Evolutionary conservation across 92 coral and sea anemone genomes (phyloP), one percentile per base, ranked within the genome.

Genomic region (Pocillopora grandis): DNA sequence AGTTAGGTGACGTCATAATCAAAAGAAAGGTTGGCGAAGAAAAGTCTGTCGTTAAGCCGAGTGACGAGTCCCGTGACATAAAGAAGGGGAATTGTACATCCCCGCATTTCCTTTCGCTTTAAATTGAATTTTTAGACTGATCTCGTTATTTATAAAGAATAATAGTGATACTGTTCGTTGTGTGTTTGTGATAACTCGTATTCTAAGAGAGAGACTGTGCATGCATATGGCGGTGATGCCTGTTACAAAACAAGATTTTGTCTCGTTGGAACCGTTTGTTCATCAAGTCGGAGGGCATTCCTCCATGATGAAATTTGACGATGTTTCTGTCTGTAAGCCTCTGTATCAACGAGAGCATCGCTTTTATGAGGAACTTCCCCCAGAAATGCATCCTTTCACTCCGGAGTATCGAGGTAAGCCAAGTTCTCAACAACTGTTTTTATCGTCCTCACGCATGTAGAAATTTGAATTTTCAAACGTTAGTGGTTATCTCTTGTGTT

Each of bases 231-330:
- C 98, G 92, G 93, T 89, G 56, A 79, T 79, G 80, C 75, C 80
- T 37, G 92, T 78, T 65, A 27, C 82, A 76, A 86, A 81, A 69
- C 88, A 65, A 19, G 83, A 80, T 75, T 79, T 88, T 62, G 91
- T 91, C 42, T 93, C 96, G 3, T 74, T 96, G 85, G 95, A 94
- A 71, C 99, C 99, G 52, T 97, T 97, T 56, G 94, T 92, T 76
- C 99, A 97, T 82, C 99, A 97, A 94, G 99, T 97, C 12, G 96
- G 98, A 21, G 99, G 99, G 42, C 99, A 97, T 87, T 92, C 94
- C 57, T 90, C 98, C 27, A 92, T 97, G 90, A 95, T 94, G 94
- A 93, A 91, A 85, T 89, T 97, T 78, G 95, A 94, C 91, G 91
- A 97, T 56, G 87, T 92, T n/a, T 94, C 99, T 16, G 95, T 97